Base-by-base conservation (phyloP, 2,113 vertebrate species). In the Caranx melampygus region DNA sequence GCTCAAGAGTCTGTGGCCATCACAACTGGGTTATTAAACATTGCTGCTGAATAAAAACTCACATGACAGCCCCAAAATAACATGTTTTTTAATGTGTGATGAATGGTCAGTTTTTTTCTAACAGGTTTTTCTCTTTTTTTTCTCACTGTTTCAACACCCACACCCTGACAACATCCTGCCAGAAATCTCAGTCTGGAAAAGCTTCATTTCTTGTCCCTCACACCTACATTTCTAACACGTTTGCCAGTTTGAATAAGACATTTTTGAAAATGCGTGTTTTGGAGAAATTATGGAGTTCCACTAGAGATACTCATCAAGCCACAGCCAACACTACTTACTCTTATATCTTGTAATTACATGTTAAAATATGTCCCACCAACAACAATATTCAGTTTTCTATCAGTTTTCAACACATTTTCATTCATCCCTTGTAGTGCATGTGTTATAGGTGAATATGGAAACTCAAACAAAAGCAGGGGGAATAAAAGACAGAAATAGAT, bases 151-250 rank as follows among this genome's bases (percentile, higher is more conserved):
- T 65, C 13, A 47, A 80, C 87, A 71, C 76, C 72, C 59, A 85
- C 71, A 42, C n/a, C 40, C 20, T 60, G 42, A 81, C 49, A 55
- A 37, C 49, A 67, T 75, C 40, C 65, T 79, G 84, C 63, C 72
- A 81, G 70, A 0, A 51, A 79, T 70, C 2, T 42, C 34, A 42
- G 62, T 40, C 37, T 63, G 16, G 7, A 64, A 64, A 59, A 20
- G 52, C 59, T 58, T 42, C 11, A 47, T 42, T 72, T 61, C 11
- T 60, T 65, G 55, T 54, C 26, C 34, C 33, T 79, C 34, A 79
- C 80, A 58, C 55, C 70, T 57, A 65, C 73, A 40, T 37, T 69
- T 54, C 7, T 37, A 10, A 60, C 18, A 54, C 13, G 33, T 51
- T 75, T 72, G 47, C 18, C 42, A 61, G 33, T 42, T 5, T 20